These are phyloP conservation scores for Molanna angustata DNA, from an alignment of 2,888 invertebrate species.

Conservation along the genomic window DNA sequence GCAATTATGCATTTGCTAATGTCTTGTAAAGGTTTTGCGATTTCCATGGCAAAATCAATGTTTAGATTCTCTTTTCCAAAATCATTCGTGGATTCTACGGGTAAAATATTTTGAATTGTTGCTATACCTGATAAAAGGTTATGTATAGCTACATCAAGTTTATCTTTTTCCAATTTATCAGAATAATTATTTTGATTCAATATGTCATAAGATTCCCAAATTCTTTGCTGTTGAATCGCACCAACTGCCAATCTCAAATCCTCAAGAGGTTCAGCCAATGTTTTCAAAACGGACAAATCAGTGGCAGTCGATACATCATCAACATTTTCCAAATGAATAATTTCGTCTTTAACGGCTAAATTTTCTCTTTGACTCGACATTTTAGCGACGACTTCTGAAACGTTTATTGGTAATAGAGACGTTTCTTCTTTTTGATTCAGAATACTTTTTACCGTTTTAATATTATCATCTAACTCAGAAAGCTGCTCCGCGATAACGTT, in stretches of 20 bases:
- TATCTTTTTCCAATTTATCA: slow-evolving; percentile 14
- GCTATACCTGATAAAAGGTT: slow-evolving; percentile 37
- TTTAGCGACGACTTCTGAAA: neutral
- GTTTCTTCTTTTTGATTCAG: neutral
- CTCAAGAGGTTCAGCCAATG: slow-evolving; percentile 27
- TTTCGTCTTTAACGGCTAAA: slow-evolving; percentile 17
- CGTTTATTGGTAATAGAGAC: neutral
- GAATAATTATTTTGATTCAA: neutral
- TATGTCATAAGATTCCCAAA: slow-evolving; percentile 22
- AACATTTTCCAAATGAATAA: slow-evolving; percentile 15
- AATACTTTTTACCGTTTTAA: slow-evolving; percentile 11
- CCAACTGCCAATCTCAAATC: slow-evolving; percentile 32
- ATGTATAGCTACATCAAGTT: slow-evolving; percentile 28
- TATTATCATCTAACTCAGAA: slow-evolving; percentile 20
- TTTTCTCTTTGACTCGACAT: slow-evolving; percentile 18
- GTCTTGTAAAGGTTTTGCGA: slow-evolving; percentile 43
- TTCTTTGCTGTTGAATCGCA: slow-evolving; percentile 33
- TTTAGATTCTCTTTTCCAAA: neutral
- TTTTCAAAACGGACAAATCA: slow-evolving; percentile 29
- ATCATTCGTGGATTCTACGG: slow-evolving; percentile 21
- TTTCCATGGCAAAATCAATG: slow-evolving; percentile 22
- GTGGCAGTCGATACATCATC: slow-evolving; percentile 24
- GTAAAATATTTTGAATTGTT: slow-evolving; percentile 34
- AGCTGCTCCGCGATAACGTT: slow-evolving; percentile 22
- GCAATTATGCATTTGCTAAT: slow-evolving; percentile 43